Percentiles rank a stretch among this genome's conserved stretches.
phyloP scores from a whole-genome alignment of 2,113 vertebrate species.

The Melanerpes aurifrons region DNA sequence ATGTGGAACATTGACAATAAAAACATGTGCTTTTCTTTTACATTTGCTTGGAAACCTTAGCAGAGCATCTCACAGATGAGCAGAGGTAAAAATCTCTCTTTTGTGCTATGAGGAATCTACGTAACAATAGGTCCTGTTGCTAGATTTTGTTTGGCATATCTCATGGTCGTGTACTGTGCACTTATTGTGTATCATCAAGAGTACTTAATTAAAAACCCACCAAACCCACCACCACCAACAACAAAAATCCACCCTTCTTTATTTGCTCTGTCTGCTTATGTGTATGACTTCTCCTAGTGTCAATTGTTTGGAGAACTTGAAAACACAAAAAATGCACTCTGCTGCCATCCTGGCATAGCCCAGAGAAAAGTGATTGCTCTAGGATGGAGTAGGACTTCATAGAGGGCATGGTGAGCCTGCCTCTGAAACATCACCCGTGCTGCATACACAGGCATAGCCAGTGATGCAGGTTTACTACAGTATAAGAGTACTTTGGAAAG shows the following conservation, averaged over 20 bases:
- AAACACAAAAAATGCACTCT: accelerated
- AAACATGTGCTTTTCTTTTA: not conserved
- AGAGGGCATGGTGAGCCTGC: not conserved
- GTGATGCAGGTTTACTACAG: not conserved
- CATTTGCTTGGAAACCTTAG: not conserved
- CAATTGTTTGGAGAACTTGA: not conserved
- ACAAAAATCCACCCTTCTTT: not conserved
- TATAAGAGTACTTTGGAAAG: not conserved
- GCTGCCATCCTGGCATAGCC: accelerated
- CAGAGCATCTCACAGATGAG: not conserved
- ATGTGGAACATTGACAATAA: not conserved
- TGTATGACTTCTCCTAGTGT: not conserved
- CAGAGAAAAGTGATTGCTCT: not conserved
- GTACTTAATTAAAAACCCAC: not conserved
- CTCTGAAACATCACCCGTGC: not conserved
- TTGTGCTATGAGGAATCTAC: not conserved
- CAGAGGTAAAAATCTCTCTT: not conserved
- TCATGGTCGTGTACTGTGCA: not conserved
- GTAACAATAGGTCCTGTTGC: not conserved
- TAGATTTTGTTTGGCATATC: not conserved
- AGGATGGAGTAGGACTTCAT: not conserved
- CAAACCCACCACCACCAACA: too few relatives aligned
- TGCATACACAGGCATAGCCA: not conserved
- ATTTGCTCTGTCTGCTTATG: not conserved
- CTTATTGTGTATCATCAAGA: not conserved